Evolutionary conservation across 1,140 invertebrate species (phyloP).

Genomic region (Notospermus geniculatus): DNA sequence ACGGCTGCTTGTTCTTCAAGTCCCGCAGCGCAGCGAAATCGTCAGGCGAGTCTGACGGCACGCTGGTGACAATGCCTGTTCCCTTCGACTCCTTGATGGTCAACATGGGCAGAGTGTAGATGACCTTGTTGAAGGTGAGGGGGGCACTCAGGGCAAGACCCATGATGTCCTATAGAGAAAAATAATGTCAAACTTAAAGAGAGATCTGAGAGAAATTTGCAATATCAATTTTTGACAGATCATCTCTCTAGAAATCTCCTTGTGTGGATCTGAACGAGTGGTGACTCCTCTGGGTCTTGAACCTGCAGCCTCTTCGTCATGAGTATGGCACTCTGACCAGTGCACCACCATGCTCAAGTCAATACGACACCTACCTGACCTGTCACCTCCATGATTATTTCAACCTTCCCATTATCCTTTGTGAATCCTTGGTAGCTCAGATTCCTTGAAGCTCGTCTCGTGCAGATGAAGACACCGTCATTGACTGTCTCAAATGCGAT

Average conservation of each 20-base stretch:
- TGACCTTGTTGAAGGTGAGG: conserved; percentile 73
- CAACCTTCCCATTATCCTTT: conserved; percentile 73
- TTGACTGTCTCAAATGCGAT: conserved; percentile 72
- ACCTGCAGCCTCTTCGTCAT: no score
- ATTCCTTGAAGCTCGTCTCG: conserved; percentile 82
- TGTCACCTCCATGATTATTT: conserved; percentile 67
- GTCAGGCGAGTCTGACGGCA: conserved; percentile 98
- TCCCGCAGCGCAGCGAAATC: conserved; percentile 95
- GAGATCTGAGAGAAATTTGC: background rate
- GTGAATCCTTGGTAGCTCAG: conserved; percentile 96
- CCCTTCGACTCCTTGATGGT: conserved; percentile 96
- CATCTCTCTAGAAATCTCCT: no score
- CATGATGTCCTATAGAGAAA: conserved; percentile 62
- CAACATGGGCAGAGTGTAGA: conserved; percentile 96
- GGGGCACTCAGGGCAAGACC: conserved; percentile 81
- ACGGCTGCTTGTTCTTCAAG: conserved; percentile 88
- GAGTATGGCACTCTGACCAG: no score
- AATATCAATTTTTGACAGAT: no score
- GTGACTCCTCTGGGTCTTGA: no score
- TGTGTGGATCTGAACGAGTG: no score
- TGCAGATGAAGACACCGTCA: conserved; percentile 83
- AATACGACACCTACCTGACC: conserved; percentile 72
- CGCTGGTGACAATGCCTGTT: conserved; percentile 96
- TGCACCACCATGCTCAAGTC: no score
- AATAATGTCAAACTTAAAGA: background rate